Conservation (phyloP, 2,113 vertebrate species). For the Oriolus oriolus region DNA sequence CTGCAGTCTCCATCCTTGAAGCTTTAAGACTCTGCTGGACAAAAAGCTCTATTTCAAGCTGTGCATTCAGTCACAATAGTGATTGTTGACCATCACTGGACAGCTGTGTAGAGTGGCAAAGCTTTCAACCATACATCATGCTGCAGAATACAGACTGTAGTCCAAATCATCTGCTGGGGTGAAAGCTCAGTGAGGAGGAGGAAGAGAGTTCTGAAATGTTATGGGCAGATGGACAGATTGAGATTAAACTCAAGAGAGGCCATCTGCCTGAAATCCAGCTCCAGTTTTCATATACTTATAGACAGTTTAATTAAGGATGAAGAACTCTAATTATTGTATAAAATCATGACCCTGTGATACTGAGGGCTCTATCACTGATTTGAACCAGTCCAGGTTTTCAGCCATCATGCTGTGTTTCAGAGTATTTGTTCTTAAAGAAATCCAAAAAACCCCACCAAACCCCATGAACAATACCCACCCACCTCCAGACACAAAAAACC, state of each 20-base stretch:
- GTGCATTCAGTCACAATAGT: background rate
- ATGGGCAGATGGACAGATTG: background rate
- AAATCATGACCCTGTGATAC: background rate
- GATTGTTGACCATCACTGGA: background rate
- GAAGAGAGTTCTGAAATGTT: background rate
- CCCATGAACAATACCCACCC: background rate
- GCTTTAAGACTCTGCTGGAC: background rate
- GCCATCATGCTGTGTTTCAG: background rate
- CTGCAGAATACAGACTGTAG: background rate
- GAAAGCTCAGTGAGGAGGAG: background rate
- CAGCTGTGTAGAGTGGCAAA: background rate
- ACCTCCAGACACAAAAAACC: too few species aligned
- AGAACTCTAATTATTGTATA: background rate
- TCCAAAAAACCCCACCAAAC: fast-evolving
- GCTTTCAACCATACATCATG: background rate
- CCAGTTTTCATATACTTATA: background rate
- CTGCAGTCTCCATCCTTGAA: background rate
- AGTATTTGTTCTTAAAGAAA: background rate
- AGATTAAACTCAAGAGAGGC: background rate
- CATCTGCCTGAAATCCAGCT: background rate
- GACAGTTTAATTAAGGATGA: background rate
- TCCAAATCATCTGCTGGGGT: background rate
- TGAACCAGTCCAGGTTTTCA: background rate
- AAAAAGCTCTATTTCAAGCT: background rate
- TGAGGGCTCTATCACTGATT: background rate